These are phyloP conservation scores for Toxotes chatareus DNA, from an alignment of 2,113 vertebrate species.

Conservation along the genomic window DNA sequence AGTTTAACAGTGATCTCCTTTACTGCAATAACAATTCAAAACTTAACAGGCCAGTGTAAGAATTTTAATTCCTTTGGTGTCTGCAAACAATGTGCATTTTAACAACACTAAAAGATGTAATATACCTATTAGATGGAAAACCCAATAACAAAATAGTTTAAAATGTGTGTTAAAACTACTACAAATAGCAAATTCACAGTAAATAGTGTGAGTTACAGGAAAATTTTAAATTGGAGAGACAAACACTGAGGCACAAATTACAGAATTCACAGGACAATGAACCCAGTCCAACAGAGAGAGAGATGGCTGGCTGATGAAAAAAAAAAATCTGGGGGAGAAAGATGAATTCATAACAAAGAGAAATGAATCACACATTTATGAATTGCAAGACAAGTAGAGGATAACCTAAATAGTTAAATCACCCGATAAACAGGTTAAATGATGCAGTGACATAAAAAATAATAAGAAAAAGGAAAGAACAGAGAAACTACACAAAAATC, in stretches of 20 bases:
- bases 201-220: conserved; percentile 44
- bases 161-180: conserved; percentile 65
- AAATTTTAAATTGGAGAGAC: conserved; percentile 30
- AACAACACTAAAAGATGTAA: conserved; percentile 56
- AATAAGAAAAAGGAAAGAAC: conserved; percentile 5
- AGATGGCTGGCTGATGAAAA: conserved; percentile 4
- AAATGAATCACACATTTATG: not conserved
- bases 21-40: conserved; percentile 17
- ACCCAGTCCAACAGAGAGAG: conserved; percentile 7
- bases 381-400: not conserved
- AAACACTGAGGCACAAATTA: conserved; percentile 69
- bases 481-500: conserved; percentile 16
- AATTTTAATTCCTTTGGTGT: conserved; percentile 85
- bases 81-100: conserved; percentile 68
- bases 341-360: conserved; percentile 6
- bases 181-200: conserved; percentile 62
- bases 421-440: conserved; percentile 24
- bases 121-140: conserved; percentile 36
- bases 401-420: not conserved
- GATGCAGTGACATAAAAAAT: conserved; percentile 17
- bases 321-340: conserved; percentile 3
- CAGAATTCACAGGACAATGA: conserved; percentile 56
- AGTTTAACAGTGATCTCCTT: not conserved
- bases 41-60: conserved; percentile 66
- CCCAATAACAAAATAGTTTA: conserved; percentile 25